phyloP scores from a whole-genome alignment of 2,888 invertebrate genomes.

The Limnephilus rhombicus region DNA sequence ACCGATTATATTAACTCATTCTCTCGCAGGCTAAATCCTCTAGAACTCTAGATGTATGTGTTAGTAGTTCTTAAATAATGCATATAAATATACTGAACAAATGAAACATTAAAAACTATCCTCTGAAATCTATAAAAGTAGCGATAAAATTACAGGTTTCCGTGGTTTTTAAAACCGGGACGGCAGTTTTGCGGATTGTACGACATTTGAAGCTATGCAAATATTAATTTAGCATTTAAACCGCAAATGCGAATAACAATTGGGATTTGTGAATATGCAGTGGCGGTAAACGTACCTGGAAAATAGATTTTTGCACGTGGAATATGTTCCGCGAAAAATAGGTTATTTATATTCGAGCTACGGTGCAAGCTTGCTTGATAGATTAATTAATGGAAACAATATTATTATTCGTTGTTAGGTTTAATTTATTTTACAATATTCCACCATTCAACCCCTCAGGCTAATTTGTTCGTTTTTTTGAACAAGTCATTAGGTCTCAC shows the following conservation, averaged over 20 bases:
- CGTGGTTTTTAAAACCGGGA: constrained; percentile 17
- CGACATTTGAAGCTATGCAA: constrained; percentile 52
- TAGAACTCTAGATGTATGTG: no score
- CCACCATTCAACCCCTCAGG: no score
- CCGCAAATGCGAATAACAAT: constrained; percentile 59
- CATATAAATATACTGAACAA: neutral
- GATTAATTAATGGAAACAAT: neutral
- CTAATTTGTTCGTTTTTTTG: no score
- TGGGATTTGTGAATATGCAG: constrained; percentile 41
- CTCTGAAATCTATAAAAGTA: neutral
- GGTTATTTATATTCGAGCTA: neutral
- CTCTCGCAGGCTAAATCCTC: no score
- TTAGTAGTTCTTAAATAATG: no score
- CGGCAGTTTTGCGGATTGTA: constrained; percentile 46
- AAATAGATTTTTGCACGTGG: neutral
- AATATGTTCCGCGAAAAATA: neutral
- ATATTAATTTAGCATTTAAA: constrained; percentile 62
- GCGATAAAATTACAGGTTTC: neutral
- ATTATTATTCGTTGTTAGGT: neutral
- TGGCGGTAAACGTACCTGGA: constrained; percentile 8
- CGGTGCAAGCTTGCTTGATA: neutral
- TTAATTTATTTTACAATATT: no score
- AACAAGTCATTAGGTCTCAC: no score
- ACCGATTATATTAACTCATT: no score
- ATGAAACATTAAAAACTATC: neutral